Percentiles rank a stretch among this genome's conserved stretches.
phyloP scores from a whole-genome alignment of 2,113 vertebrate species.

The Gila orcuttii region DNA sequence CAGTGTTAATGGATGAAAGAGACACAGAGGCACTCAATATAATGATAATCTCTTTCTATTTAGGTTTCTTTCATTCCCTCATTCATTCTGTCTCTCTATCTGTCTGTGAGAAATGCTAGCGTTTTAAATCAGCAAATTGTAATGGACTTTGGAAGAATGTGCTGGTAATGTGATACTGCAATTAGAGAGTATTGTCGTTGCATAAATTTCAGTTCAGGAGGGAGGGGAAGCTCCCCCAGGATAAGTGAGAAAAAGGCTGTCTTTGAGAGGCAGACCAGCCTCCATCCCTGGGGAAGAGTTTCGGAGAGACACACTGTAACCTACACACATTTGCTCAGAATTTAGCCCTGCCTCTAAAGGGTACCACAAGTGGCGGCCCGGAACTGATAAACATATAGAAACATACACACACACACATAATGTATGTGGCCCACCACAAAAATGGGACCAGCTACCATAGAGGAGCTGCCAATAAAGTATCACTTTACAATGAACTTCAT shows the following conservation, averaged over 20 bases:
- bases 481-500: conserved; percentile 40
- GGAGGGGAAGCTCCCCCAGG: conserved; percentile 63
- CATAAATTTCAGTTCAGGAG: conserved; percentile 73
- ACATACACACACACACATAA: conserved; percentile 7
- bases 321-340: conserved; percentile 33
- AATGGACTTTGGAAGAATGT: conserved; percentile 77
- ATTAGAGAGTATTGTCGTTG: conserved; percentile 82
- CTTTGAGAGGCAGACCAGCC: conserved; percentile 69
- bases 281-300: conserved; percentile 60
- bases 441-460: conserved; percentile 46
- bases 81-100: conserved; percentile 18
- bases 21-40: neutral
- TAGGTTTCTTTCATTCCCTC: conserved; percentile 17
- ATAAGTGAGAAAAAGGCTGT: conserved; percentile 66
- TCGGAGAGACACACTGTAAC: conserved; percentile 45
- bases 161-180: conserved; percentile 76
- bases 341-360: neutral
- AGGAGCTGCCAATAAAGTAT: conserved; percentile 34
- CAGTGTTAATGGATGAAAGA: neutral
- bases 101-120: conserved; percentile 25
- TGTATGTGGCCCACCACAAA: conserved; percentile 20
- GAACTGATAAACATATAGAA: neutral
- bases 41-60: conserved; percentile 20
- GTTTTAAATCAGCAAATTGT: conserved; percentile 76
- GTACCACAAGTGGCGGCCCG: conserved; percentile 6